Base-by-base conservation (phyloP, 2,888 invertebrate species). In the Tetranychus truncatus region DNA sequence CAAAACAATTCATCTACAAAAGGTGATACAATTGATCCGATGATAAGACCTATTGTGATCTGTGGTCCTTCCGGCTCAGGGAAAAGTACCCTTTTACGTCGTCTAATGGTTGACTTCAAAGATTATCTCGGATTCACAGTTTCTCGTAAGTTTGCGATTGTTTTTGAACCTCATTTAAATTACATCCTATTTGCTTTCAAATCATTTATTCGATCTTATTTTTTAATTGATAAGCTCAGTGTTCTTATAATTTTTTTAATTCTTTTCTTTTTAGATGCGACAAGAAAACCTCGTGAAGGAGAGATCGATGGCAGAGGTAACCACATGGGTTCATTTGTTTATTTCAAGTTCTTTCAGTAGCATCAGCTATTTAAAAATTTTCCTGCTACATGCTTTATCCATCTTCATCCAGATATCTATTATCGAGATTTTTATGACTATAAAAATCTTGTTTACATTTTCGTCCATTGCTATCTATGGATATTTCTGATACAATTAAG, bases 1-100 rank as follows among this genome's bases (percentile, higher is more conserved):
- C 15, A 3, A 55, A 55, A 15, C 15, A 15, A 15, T 55, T 55
- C 55, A 55, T 9, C 55, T 55, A 9, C 15, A 55, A 55, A 55
- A 55, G 55, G 55, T 55, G 55, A 55, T 55, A 0, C 72, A 24
- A 72, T 72, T 34, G 20, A 45, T 45, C 72, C 34, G 15, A 15
- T 72, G 34, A n/a, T 46, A 20, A 15, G 73, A 6, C 91, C 95
- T 67, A 84, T 99, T 76, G 91, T 97, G 20, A 83, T 97, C 66
- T 93, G 94, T 81, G 97, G 97, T 1, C 97, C 97, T 5, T 95
- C 94, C 0, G 97, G 97, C 6, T 90, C 91, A 69, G 97, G 99
- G 0, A 99, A 99, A 83, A 94, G 93, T 81, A 96, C 97, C 0
- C 85, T 99, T 75, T 84, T 99, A 71, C 90, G 89, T 78, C 87